phyloP scores from a whole-genome alignment of 2,113 vertebrate species.

The Lasiurus cinereus region DNA sequence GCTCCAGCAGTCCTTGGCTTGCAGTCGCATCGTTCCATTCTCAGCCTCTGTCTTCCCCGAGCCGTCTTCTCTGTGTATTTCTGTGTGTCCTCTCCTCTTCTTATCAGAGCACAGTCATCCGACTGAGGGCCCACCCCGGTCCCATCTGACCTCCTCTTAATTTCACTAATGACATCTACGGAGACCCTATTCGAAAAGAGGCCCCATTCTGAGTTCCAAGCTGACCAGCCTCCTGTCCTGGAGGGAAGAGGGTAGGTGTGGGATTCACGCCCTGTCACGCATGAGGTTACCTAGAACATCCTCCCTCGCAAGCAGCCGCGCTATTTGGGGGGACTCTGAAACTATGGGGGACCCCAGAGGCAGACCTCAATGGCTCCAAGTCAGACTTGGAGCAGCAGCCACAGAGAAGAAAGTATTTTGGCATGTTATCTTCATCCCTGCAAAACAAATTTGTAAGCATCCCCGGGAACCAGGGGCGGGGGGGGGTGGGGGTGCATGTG shows the following conservation, averaged over 20 bases:
- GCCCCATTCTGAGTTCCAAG: not conserved
- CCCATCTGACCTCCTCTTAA: not conserved
- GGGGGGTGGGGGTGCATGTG: not conserved
- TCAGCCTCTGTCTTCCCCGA: not conserved
- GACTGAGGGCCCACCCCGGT: not conserved
- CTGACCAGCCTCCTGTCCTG: not conserved
- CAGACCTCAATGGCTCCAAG: not conserved
- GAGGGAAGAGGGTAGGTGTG: not conserved
- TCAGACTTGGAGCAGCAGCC: no score
- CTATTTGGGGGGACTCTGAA: not conserved
- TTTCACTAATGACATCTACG: not conserved
- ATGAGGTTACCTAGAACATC: not conserved
- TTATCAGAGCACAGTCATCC: not conserved
- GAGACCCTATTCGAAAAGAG: not conserved
- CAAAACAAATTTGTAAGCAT: no score
- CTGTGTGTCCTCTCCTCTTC: not conserved
- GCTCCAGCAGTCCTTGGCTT: not conserved
- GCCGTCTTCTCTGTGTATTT: not conserved
- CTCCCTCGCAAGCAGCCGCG: accelerated
- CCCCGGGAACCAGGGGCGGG: no score
- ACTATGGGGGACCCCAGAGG: not conserved
- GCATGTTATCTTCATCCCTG: no score
- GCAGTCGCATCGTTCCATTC: not conserved
- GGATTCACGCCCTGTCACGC: not conserved
- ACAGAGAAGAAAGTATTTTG: no score